phyloP scores from a whole-genome alignment of 2,888 invertebrate genomes.

The Calameuta idolon region DNA sequence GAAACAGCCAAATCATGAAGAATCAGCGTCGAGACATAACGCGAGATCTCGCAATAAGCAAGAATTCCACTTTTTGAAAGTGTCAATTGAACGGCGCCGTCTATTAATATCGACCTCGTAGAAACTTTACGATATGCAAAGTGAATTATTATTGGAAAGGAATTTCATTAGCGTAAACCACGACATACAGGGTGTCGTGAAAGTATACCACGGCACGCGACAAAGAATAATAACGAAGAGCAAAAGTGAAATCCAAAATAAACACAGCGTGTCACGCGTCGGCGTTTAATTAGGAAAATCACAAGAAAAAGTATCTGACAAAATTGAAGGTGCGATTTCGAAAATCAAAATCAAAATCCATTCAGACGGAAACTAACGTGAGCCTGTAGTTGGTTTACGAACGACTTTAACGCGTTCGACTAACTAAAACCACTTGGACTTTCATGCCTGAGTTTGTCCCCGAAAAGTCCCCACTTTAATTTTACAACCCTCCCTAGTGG shows the following conservation, averaged over 20 bases:
- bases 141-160: conserved; percentile 49
- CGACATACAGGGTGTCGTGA: conserved; percentile 16
- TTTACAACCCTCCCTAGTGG: conserved; percentile 12
- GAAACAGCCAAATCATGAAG: not conserved
- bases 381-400: not conserved
- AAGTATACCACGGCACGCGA: not conserved
- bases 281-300: not conserved
- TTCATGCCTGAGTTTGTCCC: not conserved
- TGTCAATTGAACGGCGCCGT: conserved; percentile 38
- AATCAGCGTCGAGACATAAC: conserved; percentile 24
- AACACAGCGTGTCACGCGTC: not conserved
- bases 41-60: conserved; percentile 30
- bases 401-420: conserved; percentile 25
- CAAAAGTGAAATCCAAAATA: not conserved
- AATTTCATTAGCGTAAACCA: conserved; percentile 36
- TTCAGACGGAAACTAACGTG: not conserved
- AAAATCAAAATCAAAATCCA: not conserved
- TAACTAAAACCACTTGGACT: conserved; percentile 9
- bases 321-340: not conserved
- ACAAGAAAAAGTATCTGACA: too few species aligned
- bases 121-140: conserved; percentile 47
- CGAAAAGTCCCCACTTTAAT: conserved; percentile 1
- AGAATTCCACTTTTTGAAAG: conserved; percentile 39
- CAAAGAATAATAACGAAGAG: not conserved
- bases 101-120: conserved; percentile 48